phyloP scores from a whole-genome alignment of 2,797 vertebrate species.

The Phataginus tricuspis region DNA sequence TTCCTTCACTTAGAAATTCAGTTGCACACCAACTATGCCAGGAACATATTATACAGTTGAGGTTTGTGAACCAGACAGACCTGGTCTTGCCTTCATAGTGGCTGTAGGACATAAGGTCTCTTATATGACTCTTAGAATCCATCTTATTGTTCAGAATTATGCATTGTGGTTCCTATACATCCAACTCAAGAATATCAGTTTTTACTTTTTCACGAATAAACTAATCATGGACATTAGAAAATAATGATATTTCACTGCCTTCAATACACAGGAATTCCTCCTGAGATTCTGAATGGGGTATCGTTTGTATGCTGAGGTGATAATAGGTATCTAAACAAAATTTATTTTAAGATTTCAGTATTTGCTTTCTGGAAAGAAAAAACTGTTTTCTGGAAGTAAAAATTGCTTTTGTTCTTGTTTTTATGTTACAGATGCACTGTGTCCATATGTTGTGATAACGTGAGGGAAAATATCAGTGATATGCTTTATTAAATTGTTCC shows the following conservation, averaged over 20 bases:
- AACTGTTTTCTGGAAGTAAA: conserved; percentile 44
- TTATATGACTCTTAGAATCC: background rate
- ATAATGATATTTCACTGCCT: background rate
- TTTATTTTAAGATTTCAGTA: conserved; percentile 53
- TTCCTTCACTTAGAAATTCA: background rate
- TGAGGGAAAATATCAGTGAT: background rate
- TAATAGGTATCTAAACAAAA: conserved; percentile 43
- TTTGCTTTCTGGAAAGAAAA: background rate
- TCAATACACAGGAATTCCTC: background rate
- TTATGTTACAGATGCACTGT: background rate
- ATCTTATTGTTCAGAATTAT: background rate
- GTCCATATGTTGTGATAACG: background rate
- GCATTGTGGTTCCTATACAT: background rate
- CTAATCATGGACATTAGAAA: background rate
- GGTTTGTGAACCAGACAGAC: background rate
- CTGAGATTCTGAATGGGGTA: background rate
- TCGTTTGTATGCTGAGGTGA: conserved; percentile 17
- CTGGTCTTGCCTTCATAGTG: background rate
- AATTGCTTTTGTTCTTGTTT: background rate
- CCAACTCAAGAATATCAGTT: background rate
- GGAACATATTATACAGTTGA: background rate
- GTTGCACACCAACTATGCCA: background rate
- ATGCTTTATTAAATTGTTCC: background rate
- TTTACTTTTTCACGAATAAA: conserved; percentile 30
- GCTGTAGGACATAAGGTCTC: background rate